These are phyloP conservation scores for Corythoichthys haematopterus DNA, from an alignment of 2,113 vertebrate species.

Conservation along the genomic window DNA sequence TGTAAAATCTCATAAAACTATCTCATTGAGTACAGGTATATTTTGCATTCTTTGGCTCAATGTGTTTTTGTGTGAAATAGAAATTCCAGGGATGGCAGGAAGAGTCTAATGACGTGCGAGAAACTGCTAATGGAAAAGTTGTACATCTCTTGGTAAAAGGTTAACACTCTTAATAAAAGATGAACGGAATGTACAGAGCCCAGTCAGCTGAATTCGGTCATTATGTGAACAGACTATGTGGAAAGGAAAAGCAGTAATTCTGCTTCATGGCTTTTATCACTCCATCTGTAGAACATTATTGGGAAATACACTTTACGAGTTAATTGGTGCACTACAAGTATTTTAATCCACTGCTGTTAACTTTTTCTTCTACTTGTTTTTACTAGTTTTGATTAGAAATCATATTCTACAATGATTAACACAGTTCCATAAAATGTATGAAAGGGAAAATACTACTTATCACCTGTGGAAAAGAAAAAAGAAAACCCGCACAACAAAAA, in stretches of 20 bases:
- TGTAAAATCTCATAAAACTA: background rate
- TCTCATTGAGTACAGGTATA: too few species aligned
- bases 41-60: background rate
- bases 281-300: too few species aligned
- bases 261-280: background rate
- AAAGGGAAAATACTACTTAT: background rate
- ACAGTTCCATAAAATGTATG: background rate
- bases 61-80: background rate
- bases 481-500: too few species aligned
- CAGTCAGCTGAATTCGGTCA: background rate
- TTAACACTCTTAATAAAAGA: background rate
- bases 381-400: background rate
- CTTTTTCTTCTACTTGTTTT: background rate
- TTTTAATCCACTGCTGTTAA: background rate
- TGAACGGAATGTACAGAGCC: background rate
- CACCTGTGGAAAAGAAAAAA: too few species aligned
- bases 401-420: background rate
- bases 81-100: background rate
- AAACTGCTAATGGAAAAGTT: conserved; percentile 1
- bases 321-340: too few species aligned
- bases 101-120: background rate
- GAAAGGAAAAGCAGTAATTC: background rate
- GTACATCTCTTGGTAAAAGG: background rate
- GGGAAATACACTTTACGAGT: too few species aligned
- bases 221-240: background rate